Conservation (phyloP, 2,113 vertebrate genomes). For the Junco hyemalis region DNA sequence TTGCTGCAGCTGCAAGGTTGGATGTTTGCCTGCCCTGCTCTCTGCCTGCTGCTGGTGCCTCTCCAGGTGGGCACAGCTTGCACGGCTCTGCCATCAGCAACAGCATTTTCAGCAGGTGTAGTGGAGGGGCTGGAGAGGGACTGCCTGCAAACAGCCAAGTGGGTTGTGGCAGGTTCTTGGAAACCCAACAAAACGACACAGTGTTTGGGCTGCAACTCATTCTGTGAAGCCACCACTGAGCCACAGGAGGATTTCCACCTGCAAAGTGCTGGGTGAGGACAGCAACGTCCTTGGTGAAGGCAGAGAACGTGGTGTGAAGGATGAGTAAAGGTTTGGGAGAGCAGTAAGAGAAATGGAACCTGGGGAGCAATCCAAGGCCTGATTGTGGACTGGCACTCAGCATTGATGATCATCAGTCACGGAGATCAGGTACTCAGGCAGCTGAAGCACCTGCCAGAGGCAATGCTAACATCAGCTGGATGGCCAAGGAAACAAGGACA, state of each 20-base stretch:
- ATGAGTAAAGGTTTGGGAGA: not conserved
- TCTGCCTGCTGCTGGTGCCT: not conserved
- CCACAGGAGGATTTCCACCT: not conserved
- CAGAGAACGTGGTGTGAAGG: not conserved
- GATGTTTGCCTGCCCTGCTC: not conserved
- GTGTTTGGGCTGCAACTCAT: rapidly evolving
- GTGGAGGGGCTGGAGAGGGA: not conserved
- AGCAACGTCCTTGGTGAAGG: not conserved
- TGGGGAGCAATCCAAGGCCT: not conserved
- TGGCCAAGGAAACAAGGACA: not conserved
- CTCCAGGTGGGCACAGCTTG: not conserved
- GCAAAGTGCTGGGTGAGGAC: not conserved
- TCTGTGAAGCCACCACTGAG: not conserved
- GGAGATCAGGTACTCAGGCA: not conserved
- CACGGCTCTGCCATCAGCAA: rapidly evolving
- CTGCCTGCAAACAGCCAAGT: not conserved
- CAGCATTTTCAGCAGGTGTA: not conserved
- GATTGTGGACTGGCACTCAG: rapidly evolving
- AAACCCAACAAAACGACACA: not conserved
- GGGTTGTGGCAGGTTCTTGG: not conserved
- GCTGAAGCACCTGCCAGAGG: not conserved
- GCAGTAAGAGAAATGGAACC: not conserved
- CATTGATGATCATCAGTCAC: not conserved
- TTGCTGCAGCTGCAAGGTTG: not conserved
- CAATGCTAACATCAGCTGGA: not conserved